Percentiles rank a stretch among this genome's conserved stretches.
phyloP scores from a whole-genome alignment of 2,797 vertebrate genomes.

The Epinephelus awoara region DNA sequence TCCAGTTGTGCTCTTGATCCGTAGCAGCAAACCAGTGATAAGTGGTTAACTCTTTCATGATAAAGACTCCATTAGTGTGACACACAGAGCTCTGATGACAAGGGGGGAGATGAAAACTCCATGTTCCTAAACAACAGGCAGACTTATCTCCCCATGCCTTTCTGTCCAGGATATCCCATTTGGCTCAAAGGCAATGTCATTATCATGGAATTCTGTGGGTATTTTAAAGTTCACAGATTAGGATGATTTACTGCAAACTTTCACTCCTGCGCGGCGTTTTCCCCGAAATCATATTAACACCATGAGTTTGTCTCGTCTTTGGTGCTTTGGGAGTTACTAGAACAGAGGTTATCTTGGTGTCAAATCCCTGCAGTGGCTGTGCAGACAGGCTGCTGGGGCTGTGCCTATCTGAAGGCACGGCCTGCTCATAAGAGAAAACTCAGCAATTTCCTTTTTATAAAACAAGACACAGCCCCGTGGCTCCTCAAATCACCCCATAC shows the following conservation, averaged over 20 bases:
- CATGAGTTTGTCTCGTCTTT: conserved; percentile 20
- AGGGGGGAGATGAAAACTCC: conserved; percentile 56
- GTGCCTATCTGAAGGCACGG: conserved; percentile 37
- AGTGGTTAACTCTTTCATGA: conserved; percentile 72
- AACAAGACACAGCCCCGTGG: conserved; percentile 62
- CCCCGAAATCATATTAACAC: conserved; percentile 37
- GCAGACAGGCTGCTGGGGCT: conserved; percentile 32
- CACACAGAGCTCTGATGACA: conserved; percentile 25
- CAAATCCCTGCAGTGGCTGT: conserved; percentile 46
- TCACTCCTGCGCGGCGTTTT: conserved; percentile 14
- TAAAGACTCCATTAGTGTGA: conserved; percentile 68
- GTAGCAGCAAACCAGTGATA: conserved; percentile 61
- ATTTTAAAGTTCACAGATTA: conserved; percentile 35
- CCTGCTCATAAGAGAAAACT: conserved; percentile 55
- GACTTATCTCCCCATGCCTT: conserved; percentile 71
- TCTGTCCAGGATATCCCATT: conserved; percentile 72
- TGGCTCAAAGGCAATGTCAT: conserved; percentile 40
- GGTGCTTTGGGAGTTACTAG: background rate
- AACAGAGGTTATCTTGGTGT: conserved; percentile 56
- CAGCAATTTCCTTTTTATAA: conserved; percentile 68
- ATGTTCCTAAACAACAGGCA: conserved; percentile 75
- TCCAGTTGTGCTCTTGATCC: conserved; percentile 68
- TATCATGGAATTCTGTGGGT: conserved; percentile 23
- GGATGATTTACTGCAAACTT: conserved; percentile 41
- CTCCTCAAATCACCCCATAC: conserved; percentile 45